These are phyloP conservation scores for Homalodisca vitripennis DNA, from an alignment of 1,140 invertebrate genomes.

Conservation along the genomic window DNA sequence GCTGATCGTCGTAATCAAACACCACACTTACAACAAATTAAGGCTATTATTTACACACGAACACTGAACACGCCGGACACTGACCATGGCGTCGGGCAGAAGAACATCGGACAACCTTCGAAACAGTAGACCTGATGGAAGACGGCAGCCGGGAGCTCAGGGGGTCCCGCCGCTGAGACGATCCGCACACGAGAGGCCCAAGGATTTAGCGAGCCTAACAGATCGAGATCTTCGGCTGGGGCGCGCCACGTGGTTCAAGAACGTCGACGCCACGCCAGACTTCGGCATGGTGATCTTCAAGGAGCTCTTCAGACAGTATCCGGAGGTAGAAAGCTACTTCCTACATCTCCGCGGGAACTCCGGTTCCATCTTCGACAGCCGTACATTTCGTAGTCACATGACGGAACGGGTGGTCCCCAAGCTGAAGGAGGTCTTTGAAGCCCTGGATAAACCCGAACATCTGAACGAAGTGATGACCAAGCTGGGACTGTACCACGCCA, in stretches of 20 bases:
- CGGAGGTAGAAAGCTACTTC: not conserved
- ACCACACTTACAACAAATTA: no score
- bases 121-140: no score
- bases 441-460: not conserved
- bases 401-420: not conserved
- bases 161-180: no score
- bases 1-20: no score
- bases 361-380: not conserved
- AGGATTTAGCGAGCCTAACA: no score
- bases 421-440: not conserved
- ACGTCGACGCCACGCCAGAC: not conserved
- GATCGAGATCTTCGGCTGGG: not conserved
- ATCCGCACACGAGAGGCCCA: no score
- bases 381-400: not conserved
- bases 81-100: no score
- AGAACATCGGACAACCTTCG: no score
- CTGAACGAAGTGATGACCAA: not conserved
- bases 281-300: not conserved
- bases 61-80: no score
- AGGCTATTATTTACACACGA: no score
- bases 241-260: not conserved
- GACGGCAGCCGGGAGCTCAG: no score
- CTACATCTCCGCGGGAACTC: not conserved
- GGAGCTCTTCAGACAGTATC: not conserved
- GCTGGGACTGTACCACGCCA: slow-evolving; percentile 13